Base-by-base conservation (phyloP, 2,888 invertebrate genomes). In the Phyllotreta cruciferae region DNA sequence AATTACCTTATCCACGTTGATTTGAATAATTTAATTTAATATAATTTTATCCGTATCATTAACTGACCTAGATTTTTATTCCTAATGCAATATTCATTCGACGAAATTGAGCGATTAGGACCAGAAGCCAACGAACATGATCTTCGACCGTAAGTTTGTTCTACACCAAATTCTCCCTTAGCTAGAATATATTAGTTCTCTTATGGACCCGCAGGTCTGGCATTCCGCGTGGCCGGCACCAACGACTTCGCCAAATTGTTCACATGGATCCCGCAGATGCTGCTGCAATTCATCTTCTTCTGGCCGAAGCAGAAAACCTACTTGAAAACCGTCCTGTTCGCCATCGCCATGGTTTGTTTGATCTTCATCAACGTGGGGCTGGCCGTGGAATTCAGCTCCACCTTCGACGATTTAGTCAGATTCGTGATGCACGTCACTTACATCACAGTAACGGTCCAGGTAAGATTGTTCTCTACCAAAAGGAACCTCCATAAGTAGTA, bases 191-290 rank as follows among this genome's bases (percentile, higher is more conserved):
- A n/a, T n/a, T n/a, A n/a, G n/a, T 36, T 50, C 36, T 49, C 10
- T 34, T n/a, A n/a, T n/a, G n/a, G n/a, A 24, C 1, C 2, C 24
- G 24, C 8, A 56, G 56, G 14, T 56, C 44, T 45, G 13, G 56
- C 42, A 9, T 8, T 11, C 0, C 9, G 45, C 1, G 13, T 56
- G 6, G 6, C 37, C 1, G 56, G 56, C 24, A 56, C 47, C n/a
- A 49, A 3, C 5, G 56, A 56, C 34, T 56, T 47, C 37, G 36
- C 38, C 39, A 56, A 37, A 38, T 14, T 47, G 10, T 14, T 56
- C 39, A 38, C 49, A 34, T 56, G 56, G 49, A 47, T 56, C 0
- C 49, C 56, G 6, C 13, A 56, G 36, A 6, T 56, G 7, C 6
- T 56, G 11, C 38, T 47, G 13, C 38, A 47, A 47, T n/a, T 10